These are phyloP conservation scores for Tenthredo notha DNA, from an alignment of 2,888 invertebrate genomes.

Conservation along the genomic window DNA sequence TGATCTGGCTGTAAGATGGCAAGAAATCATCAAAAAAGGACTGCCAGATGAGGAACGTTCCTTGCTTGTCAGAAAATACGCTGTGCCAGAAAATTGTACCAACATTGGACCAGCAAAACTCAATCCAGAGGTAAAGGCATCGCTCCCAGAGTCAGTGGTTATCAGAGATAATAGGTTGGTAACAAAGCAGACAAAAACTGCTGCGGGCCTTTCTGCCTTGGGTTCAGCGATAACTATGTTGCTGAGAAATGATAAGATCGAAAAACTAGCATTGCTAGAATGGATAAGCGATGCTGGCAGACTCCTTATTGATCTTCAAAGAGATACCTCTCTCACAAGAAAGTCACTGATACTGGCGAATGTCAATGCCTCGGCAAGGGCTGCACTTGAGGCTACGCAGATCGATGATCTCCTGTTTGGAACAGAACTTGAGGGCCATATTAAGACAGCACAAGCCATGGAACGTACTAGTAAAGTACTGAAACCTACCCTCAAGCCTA, in stretches of 20 bases:
- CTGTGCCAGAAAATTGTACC: not conserved
- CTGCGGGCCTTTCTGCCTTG: not conserved
- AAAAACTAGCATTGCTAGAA: conserved; percentile 25
- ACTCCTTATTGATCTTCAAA: conserved; percentile 50
- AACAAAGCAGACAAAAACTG: not conserved
- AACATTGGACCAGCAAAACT: not conserved
- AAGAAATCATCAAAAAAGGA: no score
- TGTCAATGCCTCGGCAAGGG: conserved; percentile 4
- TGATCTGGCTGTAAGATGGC: not conserved
- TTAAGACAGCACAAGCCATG: conserved; percentile 42
- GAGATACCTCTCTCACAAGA: conserved; percentile 42
- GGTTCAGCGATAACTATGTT: not conserved
- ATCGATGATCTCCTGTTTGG: conserved; percentile 43
- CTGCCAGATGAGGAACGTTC: not conserved
- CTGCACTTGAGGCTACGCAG: conserved; percentile 45
- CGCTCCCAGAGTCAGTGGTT: not conserved
- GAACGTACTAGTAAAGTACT: conserved; percentile 45
- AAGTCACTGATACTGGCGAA: not conserved
- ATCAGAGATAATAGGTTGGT: not conserved
- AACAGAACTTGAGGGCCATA: conserved; percentile 41
- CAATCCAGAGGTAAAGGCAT: conserved; percentile 3
- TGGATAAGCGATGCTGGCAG: conserved; percentile 40
- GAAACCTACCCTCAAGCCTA: not conserved
- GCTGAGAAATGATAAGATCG: not conserved
- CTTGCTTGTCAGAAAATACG: not conserved